A percentile compares a stretch with the other conserved stretches of the same genome.
Evolutionary conservation across 2,797 vertebrate species (phyloP).

Genomic region (Darevskia mixta): DNA sequence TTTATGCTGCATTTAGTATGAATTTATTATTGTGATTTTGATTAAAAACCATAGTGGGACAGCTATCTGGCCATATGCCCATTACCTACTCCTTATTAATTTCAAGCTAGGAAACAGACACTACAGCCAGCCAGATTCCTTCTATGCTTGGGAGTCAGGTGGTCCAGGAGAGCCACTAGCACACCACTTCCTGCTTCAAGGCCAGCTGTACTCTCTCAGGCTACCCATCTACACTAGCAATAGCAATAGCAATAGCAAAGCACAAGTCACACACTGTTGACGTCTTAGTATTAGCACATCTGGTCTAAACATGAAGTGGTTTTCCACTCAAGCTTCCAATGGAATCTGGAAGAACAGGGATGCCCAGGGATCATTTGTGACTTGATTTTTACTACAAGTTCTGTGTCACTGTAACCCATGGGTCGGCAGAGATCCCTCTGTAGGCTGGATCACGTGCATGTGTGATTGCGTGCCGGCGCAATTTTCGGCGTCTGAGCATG

Average conservation of each 20-base stretch:
- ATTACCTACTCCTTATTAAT: not conserved
- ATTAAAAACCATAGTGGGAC: not conserved
- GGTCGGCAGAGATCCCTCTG: too few relatives aligned
- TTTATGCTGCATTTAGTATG: not conserved
- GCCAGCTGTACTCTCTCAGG: not conserved
- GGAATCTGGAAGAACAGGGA: not conserved
- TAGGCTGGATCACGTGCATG: too few relatives aligned
- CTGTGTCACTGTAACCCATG: too few relatives aligned
- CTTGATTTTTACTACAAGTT: not conserved
- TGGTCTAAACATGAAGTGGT: not conserved
- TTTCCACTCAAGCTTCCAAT: not conserved
- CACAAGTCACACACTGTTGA: not conserved
- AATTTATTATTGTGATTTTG: not conserved
- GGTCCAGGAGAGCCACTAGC: not conserved
- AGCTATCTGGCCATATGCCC: not conserved
- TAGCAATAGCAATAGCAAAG: not conserved
- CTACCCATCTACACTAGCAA: not conserved
- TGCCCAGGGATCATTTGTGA: not conserved
- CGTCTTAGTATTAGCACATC: too few relatives aligned
- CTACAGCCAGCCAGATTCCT: not conserved
- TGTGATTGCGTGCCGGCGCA: too few relatives aligned
- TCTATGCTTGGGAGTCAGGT: not conserved
- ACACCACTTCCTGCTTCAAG: not conserved
- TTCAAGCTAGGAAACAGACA: not conserved
- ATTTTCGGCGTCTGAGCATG: too few relatives aligned